A percentile compares a stretch with the other conserved stretches of the same genome.
These are phyloP conservation scores for Muntiacus reevesi DNA, from an alignment of 2,113 vertebrate species.

Conservation along the genomic window DNA sequence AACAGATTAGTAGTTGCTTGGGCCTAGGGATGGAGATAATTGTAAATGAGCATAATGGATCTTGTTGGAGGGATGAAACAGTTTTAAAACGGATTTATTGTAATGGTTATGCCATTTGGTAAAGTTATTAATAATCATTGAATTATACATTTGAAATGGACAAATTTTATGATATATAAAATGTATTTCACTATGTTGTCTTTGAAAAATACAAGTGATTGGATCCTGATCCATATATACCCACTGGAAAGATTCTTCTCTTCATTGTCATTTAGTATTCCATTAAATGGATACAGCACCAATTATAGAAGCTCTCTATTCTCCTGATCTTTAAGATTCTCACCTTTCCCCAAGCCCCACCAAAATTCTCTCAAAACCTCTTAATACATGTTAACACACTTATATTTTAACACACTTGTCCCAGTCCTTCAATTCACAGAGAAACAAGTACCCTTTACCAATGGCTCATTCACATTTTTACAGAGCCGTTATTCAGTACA, in stretches of 20 bases:
- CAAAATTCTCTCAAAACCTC: background rate
- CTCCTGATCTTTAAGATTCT: background rate
- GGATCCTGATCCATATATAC: background rate
- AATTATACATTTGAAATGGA: background rate
- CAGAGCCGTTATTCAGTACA: background rate
- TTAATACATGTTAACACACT: background rate
- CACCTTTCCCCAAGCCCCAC: background rate
- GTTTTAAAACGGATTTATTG: background rate
- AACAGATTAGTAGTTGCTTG: background rate
- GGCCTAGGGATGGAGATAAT: background rate
- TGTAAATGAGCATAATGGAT: background rate
- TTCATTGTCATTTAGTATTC: background rate
- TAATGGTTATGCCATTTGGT: background rate
- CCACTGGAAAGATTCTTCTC: background rate
- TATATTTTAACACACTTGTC: background rate
- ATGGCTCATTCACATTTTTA: background rate
- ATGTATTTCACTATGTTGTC: background rate
- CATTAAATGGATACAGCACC: background rate
- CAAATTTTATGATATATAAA: background rate
- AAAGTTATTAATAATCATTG: conserved; percentile 7
- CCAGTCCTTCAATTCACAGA: background rate
- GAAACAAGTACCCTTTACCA: background rate
- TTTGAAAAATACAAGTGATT: background rate
- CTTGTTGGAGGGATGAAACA: background rate
- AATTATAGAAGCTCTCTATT: background rate